A percentile compares a stretch with the other conserved stretches of the same genome.
Evolutionary conservation across 2,888 invertebrate species (phyloP).

Genomic region (Acanthococcus lagerstroemiae): DNA sequence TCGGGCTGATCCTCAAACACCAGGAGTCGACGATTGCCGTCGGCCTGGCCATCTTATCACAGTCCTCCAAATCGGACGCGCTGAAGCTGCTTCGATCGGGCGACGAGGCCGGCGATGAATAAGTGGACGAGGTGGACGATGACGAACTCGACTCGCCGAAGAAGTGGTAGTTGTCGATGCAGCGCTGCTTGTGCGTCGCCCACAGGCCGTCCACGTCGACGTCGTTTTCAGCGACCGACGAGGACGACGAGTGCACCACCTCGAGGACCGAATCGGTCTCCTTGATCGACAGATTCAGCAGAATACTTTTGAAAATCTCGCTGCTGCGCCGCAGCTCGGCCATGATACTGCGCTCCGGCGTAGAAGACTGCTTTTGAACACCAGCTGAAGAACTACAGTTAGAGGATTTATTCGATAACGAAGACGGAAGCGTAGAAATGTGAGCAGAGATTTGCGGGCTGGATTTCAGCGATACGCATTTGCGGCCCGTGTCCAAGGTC

Average conservation of each 20-base stretch:
- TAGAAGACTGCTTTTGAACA: constrained; percentile 14
- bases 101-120: constrained; percentile 33
- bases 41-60: not conserved
- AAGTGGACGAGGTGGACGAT: constrained; percentile 32
- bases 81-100: constrained; percentile 25
- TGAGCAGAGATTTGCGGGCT: constrained; percentile 39
- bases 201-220: constrained; percentile 38
- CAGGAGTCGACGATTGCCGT: constrained; percentile 15
- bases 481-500: constrained; percentile 38
- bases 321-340: constrained; percentile 42
- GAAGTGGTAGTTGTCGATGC: constrained; percentile 36
- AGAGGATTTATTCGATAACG: constrained; percentile 6
- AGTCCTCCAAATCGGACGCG: constrained; percentile 4
- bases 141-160: constrained; percentile 30
- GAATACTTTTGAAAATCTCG: constrained; percentile 42
- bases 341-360: constrained; percentile 38
- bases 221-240: constrained; percentile 5
- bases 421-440: constrained; percentile 5
- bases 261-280: constrained; percentile 22
- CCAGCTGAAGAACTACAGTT: not conserved
- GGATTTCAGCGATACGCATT: constrained; percentile 41
- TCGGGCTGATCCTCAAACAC: constrained; percentile 38
- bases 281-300: constrained; percentile 41
- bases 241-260: constrained; percentile 11
- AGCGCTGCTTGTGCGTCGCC: constrained; percentile 39